Conservation (phyloP, 2,797 vertebrate genomes). For the Tenualosa ilisha region DNA sequence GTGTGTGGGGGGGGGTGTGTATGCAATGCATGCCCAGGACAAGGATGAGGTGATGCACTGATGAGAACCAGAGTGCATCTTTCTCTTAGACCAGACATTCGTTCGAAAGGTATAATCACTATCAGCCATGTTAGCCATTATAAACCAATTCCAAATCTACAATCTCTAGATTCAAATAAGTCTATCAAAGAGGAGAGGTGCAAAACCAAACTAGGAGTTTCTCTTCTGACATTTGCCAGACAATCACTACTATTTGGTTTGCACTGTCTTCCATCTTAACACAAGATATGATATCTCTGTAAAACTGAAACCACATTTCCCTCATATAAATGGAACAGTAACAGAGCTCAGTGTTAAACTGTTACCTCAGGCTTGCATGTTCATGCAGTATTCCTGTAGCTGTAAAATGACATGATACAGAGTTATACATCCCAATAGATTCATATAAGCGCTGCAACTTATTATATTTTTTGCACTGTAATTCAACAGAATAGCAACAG, state of each 20-base stretch:
- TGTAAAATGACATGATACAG: neutral
- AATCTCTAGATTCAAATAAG: neutral
- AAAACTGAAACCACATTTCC: neutral
- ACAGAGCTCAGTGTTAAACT: neutral
- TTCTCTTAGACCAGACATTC: neutral
- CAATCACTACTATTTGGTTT: neutral
- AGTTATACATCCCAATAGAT: neutral
- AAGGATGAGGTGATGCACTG: neutral
- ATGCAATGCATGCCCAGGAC: neutral
- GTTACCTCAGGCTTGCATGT: neutral
- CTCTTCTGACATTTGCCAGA: too few relatives aligned
- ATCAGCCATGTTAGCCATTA: neutral
- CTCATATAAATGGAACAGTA: neutral
- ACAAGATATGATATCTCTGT: neutral
- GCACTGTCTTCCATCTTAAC: neutral
- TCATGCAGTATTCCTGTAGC: neutral
- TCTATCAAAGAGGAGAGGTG: neutral
- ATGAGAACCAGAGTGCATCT: neutral
- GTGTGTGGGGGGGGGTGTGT: slow-evolving; percentile 10
- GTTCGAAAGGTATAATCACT: neutral
- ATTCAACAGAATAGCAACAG: neutral
- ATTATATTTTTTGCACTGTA: neutral
- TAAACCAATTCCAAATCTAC: neutral
- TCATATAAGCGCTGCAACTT: neutral
- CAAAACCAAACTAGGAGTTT: too few relatives aligned